Evolutionary conservation across 64 coral and sea anemone genomes (phyloP).

Genomic region (Cladopsammia gracilis): DNA sequence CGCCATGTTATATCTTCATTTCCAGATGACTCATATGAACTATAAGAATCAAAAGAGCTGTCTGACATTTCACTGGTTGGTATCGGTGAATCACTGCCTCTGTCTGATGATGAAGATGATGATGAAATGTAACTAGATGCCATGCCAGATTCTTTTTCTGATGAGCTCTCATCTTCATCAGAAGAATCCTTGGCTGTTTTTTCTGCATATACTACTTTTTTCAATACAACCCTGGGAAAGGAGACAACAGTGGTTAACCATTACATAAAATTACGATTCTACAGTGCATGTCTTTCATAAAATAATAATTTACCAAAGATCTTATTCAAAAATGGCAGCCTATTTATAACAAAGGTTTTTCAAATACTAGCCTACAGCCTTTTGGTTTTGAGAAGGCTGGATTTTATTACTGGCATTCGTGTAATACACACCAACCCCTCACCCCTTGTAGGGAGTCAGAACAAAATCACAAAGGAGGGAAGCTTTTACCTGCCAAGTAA

Average conservation of each 20-base stretch:
- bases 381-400: too few relatives aligned
- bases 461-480: too few relatives aligned
- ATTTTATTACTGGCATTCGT: too few relatives aligned
- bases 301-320: too few relatives aligned
- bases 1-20: slow-evolving; percentile 3
- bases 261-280: too few relatives aligned
- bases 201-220: not conserved
- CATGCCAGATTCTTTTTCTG: slow-evolving; percentile 30
- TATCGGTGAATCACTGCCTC: slow-evolving; percentile 16
- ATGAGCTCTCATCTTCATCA: slow-evolving; percentile 5
- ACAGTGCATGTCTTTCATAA: too few relatives aligned
- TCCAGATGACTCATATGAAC: slow-evolving; percentile 26
- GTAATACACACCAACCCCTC: too few relatives aligned
- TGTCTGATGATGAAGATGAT: not conserved
- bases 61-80: slow-evolving; percentile 45
- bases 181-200: not conserved
- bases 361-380: too few relatives aligned
- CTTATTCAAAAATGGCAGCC: too few relatives aligned
- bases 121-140: not conserved
- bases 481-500: too few relatives aligned
- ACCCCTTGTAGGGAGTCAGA: too few relatives aligned
- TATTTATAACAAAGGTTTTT: too few relatives aligned
- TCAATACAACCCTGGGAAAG: not conserved
- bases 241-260: not conserved
- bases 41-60: not conserved